Conservation (phyloP, 2,113 vertebrate species). For the Macquaria ambigua region DNA sequence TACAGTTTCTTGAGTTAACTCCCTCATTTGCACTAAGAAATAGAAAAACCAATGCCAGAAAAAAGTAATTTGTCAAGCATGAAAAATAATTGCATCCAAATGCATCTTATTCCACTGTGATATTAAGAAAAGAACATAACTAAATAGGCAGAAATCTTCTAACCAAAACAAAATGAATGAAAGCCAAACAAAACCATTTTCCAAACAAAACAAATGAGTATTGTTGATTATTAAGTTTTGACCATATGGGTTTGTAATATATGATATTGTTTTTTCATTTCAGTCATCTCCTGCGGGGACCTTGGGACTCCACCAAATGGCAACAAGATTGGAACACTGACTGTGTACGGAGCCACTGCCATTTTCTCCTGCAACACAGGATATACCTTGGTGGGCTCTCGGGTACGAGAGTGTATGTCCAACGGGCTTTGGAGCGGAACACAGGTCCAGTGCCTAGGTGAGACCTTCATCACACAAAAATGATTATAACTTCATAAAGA, state of each 20-base stretch:
- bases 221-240: conserved; percentile 1
- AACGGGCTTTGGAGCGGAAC: conserved; percentile 98
- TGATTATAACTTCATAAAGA: background rate
- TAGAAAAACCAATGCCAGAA: background rate
- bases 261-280: conserved; percentile 34
- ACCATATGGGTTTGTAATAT: background rate
- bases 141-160: background rate
- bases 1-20: background rate
- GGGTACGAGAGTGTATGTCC: conserved; percentile 96
- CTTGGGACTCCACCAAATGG: conserved; percentile 93
- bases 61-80: conserved; percentile 16
- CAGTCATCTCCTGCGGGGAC: conserved; percentile 97
- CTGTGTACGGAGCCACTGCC: conserved; percentile 92
- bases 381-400: conserved; percentile 95
- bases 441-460: conserved; percentile 94
- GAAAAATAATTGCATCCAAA: conserved; percentile 9
- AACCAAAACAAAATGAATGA: conserved; percentile 23
- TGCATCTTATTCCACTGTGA: conserved; percentile 21
- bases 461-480: conserved; percentile 47
- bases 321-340: conserved; percentile 95
- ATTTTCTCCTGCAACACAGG: conserved; percentile 99
- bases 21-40: background rate
- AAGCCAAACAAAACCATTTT: background rate
- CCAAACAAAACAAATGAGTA: conserved; percentile 10
- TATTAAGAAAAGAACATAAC: conserved; percentile 3